These are phyloP conservation scores for Cottus gobio DNA, from an alignment of 2,113 vertebrate genomes.

Conservation along the genomic window DNA sequence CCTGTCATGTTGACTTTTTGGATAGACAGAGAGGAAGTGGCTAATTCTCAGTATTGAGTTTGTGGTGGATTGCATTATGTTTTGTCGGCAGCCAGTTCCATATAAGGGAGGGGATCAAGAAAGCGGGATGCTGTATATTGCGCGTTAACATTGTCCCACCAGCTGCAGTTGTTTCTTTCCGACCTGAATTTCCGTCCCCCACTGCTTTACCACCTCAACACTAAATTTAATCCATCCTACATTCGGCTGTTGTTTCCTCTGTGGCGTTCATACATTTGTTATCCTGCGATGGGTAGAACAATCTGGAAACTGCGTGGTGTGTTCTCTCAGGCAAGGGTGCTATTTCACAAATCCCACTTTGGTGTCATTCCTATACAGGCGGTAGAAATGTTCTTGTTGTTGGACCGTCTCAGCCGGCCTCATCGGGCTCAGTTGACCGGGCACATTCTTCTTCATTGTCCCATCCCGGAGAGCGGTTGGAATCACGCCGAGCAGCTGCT, in stretches of 20 bases:
- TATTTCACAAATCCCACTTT: not conserved
- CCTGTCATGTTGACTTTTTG: not conserved
- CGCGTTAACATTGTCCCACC: not conserved
- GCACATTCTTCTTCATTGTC: conserved; percentile 28
- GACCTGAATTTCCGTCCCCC: not conserved
- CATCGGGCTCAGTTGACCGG: conserved; percentile 28
- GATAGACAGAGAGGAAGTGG: not conserved
- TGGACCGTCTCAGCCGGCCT: not conserved
- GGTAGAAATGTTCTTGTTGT: not conserved
- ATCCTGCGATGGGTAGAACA: not conserved
- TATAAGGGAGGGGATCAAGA: no score
- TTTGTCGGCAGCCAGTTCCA: not conserved
- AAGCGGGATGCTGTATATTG: not conserved
- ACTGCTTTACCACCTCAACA: not conserved
- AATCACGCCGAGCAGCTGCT: conserved; percentile 17
- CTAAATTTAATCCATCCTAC: not conserved
- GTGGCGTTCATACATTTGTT: not conserved
- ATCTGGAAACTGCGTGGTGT: not conserved
- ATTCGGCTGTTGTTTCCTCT: conserved; percentile 3
- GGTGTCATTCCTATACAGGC: not conserved
- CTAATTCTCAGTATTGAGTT: not conserved
- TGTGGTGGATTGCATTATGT: not conserved
- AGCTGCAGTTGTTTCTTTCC: not conserved
- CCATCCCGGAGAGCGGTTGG: conserved; percentile 9
- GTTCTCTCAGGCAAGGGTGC: not conserved